phyloP scores from a whole-genome alignment of 92 coral and sea anemone species.

The Phymanthus crucifer region DNA sequence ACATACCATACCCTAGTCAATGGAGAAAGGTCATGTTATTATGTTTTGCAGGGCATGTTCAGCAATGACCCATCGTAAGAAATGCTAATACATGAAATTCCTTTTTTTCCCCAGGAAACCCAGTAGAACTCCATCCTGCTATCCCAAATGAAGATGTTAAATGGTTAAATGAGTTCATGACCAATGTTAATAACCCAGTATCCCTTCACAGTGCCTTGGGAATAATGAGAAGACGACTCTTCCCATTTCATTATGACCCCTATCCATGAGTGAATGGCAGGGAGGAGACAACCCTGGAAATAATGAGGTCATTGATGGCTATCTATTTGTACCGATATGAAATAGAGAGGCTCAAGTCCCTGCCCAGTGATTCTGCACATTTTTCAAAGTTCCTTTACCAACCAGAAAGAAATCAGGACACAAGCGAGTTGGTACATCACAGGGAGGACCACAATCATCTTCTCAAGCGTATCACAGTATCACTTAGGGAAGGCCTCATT shows the following conservation, averaged over 20 bases:
- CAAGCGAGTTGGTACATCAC: conserved; percentile 53
- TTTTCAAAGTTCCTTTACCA: conserved; percentile 53
- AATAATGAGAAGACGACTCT: conserved; percentile 54
- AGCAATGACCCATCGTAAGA: too few relatives aligned
- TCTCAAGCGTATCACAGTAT: conserved; percentile 41
- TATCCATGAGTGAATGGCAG: conserved; percentile 57
- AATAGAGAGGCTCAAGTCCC: conserved; percentile 36
- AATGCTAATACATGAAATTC: too few relatives aligned
- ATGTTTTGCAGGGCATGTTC: too few relatives aligned
- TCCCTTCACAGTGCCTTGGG: too few relatives aligned
- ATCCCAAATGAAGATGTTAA: too few relatives aligned
- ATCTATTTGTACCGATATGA: conserved; percentile 53
- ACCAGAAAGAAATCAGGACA: conserved; percentile 57
- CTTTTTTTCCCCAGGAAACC: too few relatives aligned
- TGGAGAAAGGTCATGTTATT: too few relatives aligned
- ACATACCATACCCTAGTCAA: too few relatives aligned
- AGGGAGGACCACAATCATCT: conserved; percentile 73
- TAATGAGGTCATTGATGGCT: conserved; percentile 58
- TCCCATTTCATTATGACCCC: conserved; percentile 52
- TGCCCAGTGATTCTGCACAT: conserved; percentile 55
- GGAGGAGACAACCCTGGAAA: conserved; percentile 46
- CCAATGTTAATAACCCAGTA: too few relatives aligned
- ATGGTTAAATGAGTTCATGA: too few relatives aligned
- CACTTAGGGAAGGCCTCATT: conserved; percentile 56
- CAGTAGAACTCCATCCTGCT: too few relatives aligned